Evolutionary conservation across 35 echinoderm and acorn worm genomes (phyloP).

Genomic region (Apostichopus californicus): DNA sequence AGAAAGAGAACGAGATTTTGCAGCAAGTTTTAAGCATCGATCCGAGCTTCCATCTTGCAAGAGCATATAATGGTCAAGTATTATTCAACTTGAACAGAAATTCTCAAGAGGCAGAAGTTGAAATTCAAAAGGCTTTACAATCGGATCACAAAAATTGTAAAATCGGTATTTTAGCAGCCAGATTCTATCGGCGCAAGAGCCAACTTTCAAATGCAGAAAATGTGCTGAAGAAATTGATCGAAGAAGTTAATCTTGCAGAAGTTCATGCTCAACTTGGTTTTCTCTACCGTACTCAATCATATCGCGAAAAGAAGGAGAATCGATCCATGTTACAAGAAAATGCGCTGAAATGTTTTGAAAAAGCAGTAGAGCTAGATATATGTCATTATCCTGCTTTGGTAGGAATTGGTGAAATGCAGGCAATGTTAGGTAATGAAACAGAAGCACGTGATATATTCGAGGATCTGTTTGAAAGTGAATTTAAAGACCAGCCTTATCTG

Average conservation of each 20-base stretch:
- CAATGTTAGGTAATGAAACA: not conserved
- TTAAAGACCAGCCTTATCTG: not conserved
- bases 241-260: not conserved
- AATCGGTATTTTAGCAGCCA: not conserved
- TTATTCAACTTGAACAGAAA: not conserved
- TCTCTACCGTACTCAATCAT: not conserved
- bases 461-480: not conserved
- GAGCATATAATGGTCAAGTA: not conserved
- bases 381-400: not conserved
- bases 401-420: too few species aligned
- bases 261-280: not conserved
- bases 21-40: not conserved
- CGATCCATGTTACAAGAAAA: not conserved
- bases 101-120: not conserved
- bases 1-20: not conserved
- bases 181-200: not conserved
- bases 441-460: not conserved
- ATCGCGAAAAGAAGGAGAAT: not conserved
- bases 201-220: not conserved
- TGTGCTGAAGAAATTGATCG: not conserved
- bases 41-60: not conserved
- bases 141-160: not conserved
- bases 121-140: not conserved
- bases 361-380: not conserved
- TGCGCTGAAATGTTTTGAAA: not conserved